Percentiles rank a stretch among this genome's conserved stretches.
Evolutionary conservation across 2,797 vertebrate genomes (phyloP).

Genomic region (Pristis pectinata): DNA sequence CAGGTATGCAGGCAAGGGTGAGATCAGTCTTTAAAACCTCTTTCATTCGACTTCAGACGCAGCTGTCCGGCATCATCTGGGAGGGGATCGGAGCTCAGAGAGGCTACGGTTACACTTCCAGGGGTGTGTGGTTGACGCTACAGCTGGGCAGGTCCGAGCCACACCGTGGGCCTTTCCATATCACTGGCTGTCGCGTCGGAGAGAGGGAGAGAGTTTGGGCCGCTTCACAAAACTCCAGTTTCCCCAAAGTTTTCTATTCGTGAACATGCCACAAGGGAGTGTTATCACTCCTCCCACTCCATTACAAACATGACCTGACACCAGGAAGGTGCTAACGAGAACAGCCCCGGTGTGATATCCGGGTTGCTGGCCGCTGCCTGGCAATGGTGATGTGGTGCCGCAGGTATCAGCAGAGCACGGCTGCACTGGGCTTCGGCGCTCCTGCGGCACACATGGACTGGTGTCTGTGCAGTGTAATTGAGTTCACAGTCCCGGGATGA

Average conservation of each 20-base stretch:
- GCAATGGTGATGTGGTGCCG: too few relatives aligned
- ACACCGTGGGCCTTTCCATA: background rate
- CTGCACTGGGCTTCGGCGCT: too few relatives aligned
- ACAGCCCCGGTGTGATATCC: background rate
- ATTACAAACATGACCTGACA: background rate
- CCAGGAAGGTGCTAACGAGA: background rate
- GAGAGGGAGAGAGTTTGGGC: background rate
- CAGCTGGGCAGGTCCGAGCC: background rate
- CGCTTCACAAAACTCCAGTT: background rate
- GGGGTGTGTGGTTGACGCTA: too few relatives aligned
- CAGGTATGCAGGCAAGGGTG: background rate
- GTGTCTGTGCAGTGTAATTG: background rate
- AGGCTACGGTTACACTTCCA: background rate
- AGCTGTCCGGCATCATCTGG: background rate
- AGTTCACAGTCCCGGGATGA: background rate
- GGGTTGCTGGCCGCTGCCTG: background rate
- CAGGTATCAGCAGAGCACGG: too few relatives aligned
- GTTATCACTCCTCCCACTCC: background rate
- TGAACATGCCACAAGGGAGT: background rate
- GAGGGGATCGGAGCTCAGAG: background rate
- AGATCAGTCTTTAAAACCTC: background rate
- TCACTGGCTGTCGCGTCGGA: background rate
- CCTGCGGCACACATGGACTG: background rate
- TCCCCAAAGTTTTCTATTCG: background rate
- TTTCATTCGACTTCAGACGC: background rate